phyloP scores from a whole-genome alignment of 2,113 vertebrate genomes.

The Dicerorhinus sumatrensis region DNA sequence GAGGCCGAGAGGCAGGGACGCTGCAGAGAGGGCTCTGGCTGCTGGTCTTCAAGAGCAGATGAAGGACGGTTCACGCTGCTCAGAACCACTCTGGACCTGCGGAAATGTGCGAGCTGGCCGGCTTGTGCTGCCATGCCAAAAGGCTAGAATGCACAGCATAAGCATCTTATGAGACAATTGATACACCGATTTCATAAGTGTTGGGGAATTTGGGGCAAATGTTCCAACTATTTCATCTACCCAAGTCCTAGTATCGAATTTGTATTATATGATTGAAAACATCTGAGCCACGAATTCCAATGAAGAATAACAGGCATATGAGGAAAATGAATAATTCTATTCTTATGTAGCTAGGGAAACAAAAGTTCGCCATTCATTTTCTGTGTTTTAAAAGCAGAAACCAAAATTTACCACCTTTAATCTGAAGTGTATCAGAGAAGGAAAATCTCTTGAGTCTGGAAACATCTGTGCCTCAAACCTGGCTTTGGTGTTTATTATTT shows the following conservation, averaged over 20 bases:
- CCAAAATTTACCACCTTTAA: neutral
- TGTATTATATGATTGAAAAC: neutral
- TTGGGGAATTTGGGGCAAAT: neutral
- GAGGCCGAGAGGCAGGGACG: neutral
- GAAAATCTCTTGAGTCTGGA: neutral
- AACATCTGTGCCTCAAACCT: neutral
- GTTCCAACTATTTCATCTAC: neutral
- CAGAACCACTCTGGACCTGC: neutral
- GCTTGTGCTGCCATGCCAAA: neutral
- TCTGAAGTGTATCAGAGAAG: neutral
- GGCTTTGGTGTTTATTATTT: neutral
- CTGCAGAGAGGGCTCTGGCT: fast-evolving
- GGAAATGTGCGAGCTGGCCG: too few species aligned
- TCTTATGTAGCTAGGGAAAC: neutral
- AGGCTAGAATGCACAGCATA: neutral
- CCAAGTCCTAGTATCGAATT: neutral
- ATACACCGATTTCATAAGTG: neutral
- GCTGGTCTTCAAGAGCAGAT: too few species aligned
- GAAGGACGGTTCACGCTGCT: neutral
- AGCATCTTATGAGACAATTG: neutral
- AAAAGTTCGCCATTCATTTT: neutral
- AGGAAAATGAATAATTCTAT: neutral
- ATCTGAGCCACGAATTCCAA: neutral
- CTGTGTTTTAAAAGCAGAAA: neutral
- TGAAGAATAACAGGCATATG: neutral